Base-by-base conservation (phyloP, 2,113 vertebrate species). In the Gadus macrocephalus region DNA sequence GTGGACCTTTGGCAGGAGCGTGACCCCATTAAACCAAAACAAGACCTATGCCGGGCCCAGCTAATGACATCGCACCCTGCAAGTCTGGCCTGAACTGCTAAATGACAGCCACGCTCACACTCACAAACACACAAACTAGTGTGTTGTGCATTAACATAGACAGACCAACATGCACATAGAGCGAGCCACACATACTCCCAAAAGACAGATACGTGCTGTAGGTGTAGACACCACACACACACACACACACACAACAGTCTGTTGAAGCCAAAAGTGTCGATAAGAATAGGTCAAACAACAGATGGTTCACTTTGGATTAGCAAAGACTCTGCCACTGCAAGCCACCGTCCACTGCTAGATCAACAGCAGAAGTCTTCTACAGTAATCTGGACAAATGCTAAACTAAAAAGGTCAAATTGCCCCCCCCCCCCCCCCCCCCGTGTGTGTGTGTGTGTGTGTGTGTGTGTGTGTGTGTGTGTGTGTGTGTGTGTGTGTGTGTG, bases 21-120 rank as follows among this genome's bases (percentile, higher is more conserved):
- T 76, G 92, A 92, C 90, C 89, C 84, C 90, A 85, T 88, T 93
- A 93, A 94, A 91, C 92, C 84, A 80, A 86, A 89, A 88, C 85
- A 85, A 82, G 87, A 76, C 81, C 55, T 63, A 74, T n/a, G 67
- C 38, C 78, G 69, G 77, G 78, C 82, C 80, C 69, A 3, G 20
- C 28, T 77, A 72, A 74, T 90, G 87, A 88, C 64, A 27, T 42
- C 79, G 70, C 70, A 76, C 38, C 19, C 70, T 76, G 19, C 69
- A 66, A 6, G 77, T 86, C 83, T 87, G 78, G 72, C n/a, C 75
- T 66, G 68, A 15, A 9, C 74, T 56, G 70, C 76, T 78, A 60
- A 79, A 76, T 78, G 79, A 85, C 85, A 80, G 75, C 80, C 82
- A 72, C 68, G 73, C 69, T 70, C 68, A 77, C 76, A 83, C 77